These are phyloP conservation scores for Rhagoletis pomonella DNA, from an alignment of 1,140 invertebrate species.

Conservation along the genomic window DNA sequence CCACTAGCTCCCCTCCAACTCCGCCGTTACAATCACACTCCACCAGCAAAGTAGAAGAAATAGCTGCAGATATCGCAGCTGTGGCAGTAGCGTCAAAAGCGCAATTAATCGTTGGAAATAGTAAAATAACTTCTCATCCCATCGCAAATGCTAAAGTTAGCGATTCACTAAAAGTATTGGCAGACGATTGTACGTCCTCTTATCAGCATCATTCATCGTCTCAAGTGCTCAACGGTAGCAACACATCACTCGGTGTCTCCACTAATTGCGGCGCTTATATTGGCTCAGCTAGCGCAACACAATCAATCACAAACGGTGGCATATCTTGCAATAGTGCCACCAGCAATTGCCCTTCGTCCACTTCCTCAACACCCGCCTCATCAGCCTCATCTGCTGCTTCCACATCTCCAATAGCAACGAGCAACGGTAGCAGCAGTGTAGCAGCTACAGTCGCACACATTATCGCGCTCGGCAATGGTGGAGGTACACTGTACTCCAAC, in stretches of 20 bases:
- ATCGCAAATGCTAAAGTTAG: conserved; percentile 25
- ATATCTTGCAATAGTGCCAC: background rate
- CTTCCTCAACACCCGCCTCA: background rate
- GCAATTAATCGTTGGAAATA: background rate
- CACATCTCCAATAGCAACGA: background rate
- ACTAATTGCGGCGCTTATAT: conserved; percentile 36
- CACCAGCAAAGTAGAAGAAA: background rate
- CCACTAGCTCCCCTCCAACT: conserved; percentile 56
- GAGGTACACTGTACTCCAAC: conserved; percentile 72
- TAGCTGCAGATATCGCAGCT: too few relatives aligned
- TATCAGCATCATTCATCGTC: conserved; percentile 19
- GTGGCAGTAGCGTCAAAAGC: background rate
- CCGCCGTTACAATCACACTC: conserved; percentile 15
- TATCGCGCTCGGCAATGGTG: conserved; percentile 67
- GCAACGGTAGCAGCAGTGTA: background rate
- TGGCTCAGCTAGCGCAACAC: background rate
- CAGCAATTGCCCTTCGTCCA: conserved; percentile 20
- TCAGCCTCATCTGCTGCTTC: conserved; percentile 1
- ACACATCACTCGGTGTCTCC: background rate
- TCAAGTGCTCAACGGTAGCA: background rate
- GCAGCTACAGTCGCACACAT: conserved; percentile 24
- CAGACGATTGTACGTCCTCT: conserved; percentile 46
- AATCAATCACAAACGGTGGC: conserved; percentile 26
- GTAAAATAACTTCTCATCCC: conserved; percentile 21
- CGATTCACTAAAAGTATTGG: conserved; percentile 16